Base-by-base conservation (phyloP, 2,797 vertebrate genomes). In the Rousettus madagascariensis region DNA sequence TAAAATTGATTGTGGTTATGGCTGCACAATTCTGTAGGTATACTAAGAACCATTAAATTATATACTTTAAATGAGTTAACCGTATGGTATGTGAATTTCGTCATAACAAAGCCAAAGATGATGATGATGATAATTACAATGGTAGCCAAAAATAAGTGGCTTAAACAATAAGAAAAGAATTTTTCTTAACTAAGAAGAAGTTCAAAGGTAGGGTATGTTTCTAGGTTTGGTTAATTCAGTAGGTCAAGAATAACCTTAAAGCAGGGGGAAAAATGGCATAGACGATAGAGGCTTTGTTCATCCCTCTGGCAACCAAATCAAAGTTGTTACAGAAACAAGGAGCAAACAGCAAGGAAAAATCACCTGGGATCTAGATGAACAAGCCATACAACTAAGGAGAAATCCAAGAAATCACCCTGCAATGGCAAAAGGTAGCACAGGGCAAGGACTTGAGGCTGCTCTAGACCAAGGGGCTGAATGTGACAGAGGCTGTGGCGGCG, bases 101-200 rank as follows among this genome's bases (percentile, higher is more conserved):
- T 30, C 15, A 59, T 63, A 43, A 85, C 28, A 80, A 79, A 90
- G 28, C 22, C 24, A 15, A 3, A 72, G 33, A 28, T 46, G 33
- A 4, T 55, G 3, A 5, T 61, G 79, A 26, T 55, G 20, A 69
- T 8, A 24, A 26, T 24, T 15, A 28, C 11, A 33, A 1, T 4
- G 30, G 4, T 43, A 10, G 33, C 12, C 43, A 75, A 72, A 93
- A 91, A 77, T 17, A 79, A 68, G 53, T 20, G 9, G 0, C 66
- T 85, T 95, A 65, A 88, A 93, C 46, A 88, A 61, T 28, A 65
- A 94, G 24, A 20, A 90, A 92, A 61, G 15, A 11, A 26, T 49
- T 30, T 72, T 91, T 57, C 38, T 68, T 69, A 92, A 72, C 41
- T 65, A 94, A 92, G 33, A 78, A 68, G 20, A 82, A 74, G 28